These are phyloP conservation scores for Arrhamphus sclerolepis DNA, from an alignment of 2,797 vertebrate genomes.

Conservation along the genomic window DNA sequence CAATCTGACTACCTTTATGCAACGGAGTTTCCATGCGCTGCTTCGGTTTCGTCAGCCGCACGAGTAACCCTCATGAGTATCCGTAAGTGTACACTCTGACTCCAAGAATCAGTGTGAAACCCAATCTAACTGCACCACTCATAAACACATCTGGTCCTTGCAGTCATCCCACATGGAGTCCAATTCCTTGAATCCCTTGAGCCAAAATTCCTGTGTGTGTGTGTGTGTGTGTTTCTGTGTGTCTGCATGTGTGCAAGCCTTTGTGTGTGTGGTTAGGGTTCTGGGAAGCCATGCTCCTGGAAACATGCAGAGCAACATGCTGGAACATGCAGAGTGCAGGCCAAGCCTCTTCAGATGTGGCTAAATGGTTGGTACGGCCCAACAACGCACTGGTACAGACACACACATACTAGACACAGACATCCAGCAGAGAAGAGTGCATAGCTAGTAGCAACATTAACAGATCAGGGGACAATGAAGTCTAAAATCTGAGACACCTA, in stretches of 20 bases:
- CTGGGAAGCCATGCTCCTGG: constrained; percentile 76
- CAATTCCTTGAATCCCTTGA: constrained; percentile 48
- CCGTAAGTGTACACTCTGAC: constrained; percentile 21
- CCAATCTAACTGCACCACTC: constrained; percentile 47
- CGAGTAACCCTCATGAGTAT: constrained; percentile 9
- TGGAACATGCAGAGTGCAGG: constrained; percentile 67
- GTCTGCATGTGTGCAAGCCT: constrained; percentile 19
- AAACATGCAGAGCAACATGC: constrained; percentile 73
- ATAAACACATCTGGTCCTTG: constrained; percentile 77
- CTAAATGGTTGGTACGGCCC: constrained; percentile 56
- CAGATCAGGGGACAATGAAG: constrained; percentile 33
- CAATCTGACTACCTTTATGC: constrained; percentile 41
- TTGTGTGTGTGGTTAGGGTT: constrained; percentile 67
- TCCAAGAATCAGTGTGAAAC: constrained; percentile 56
- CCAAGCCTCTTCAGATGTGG: constrained; percentile 75
- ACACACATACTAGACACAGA: neutral
- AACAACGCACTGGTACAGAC: constrained; percentile 5
- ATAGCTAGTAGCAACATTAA: constrained; percentile 36
- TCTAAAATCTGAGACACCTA: constrained; percentile 28
- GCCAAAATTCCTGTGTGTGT: constrained; percentile 54
- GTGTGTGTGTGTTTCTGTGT: constrained; percentile 17
- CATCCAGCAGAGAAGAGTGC: constrained; percentile 12
- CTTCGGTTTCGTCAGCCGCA: constrained; percentile 27
- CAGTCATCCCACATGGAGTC: constrained; percentile 62
- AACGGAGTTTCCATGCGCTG: constrained; percentile 35